Conservation (phyloP, 2,888 invertebrate species). For the Leptinotarsa peninsularis region DNA sequence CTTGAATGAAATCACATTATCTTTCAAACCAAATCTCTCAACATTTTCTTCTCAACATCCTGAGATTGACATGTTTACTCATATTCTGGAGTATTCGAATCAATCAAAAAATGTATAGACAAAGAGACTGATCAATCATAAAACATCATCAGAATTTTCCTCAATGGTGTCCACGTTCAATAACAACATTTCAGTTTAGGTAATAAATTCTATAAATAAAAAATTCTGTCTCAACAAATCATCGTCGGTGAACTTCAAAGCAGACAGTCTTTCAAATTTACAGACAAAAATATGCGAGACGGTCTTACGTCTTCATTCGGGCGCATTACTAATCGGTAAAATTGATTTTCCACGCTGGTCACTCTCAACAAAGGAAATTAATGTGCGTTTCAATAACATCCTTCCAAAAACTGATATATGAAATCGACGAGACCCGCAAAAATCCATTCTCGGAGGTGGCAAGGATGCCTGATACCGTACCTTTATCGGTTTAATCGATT, state of each 20-base stretch:
- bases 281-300: slow-evolving; percentile 4
- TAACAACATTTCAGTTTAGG: background rate
- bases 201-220: background rate
- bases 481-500: slow-evolving; percentile 19
- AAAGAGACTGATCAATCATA: no score
- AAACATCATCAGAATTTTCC: no score
- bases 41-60: no score
- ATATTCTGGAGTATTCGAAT: no score
- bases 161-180: background rate
- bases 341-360: slow-evolving; percentile 15
- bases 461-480: background rate
- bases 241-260: slow-evolving; percentile 17
- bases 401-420: slow-evolving; percentile 9
- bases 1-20: no score
- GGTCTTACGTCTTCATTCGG: slow-evolving; percentile 16
- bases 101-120: no score
- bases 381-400: slow-evolving; percentile 11
- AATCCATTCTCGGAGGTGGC: slow-evolving; percentile 8
- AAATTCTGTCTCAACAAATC: background rate
- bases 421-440: slow-evolving; percentile 3
- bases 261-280: background rate
- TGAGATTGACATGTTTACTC: no score
- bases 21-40: no score
- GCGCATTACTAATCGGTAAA: slow-evolving; percentile 8
- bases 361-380: slow-evolving; percentile 5